phyloP scores from a whole-genome alignment of 2,797 vertebrate species.

The Ciconia nigra region DNA sequence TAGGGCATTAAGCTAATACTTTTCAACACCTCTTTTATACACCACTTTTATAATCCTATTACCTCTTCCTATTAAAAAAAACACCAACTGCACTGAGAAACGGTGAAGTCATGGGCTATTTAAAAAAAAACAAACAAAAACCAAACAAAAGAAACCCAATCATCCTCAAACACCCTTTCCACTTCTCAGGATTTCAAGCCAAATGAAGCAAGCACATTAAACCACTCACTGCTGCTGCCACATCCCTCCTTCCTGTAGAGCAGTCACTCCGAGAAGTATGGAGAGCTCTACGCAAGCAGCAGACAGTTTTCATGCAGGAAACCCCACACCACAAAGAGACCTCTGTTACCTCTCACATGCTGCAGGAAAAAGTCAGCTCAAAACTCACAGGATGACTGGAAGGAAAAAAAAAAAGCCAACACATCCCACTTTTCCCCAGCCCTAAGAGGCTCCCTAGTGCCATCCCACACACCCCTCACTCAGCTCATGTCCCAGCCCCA shows the following conservation, averaged over 20 bases:
- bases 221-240: not conserved
- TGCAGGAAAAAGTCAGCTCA: not conserved
- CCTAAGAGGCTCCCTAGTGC: not conserved
- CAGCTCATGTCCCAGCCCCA: accelerated
- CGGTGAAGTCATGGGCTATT: not conserved
- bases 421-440: not conserved
- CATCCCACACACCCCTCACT: not conserved
- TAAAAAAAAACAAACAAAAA: not conserved
- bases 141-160: not conserved
- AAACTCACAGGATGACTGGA: not conserved
- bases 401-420: not conserved
- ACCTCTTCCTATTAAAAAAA: not conserved
- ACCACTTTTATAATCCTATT: not conserved
- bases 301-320: not conserved
- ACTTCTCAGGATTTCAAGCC: not conserved
- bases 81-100: not conserved
- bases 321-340: constrained; percentile 20
- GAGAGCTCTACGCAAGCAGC: not conserved
- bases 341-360: not conserved
- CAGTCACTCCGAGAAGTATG: not conserved
- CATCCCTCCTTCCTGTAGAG: not conserved
- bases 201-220: not conserved
- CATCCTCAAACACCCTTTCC: not conserved
- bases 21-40: not conserved
- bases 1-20: not conserved